These are phyloP conservation scores for Chromis chromis DNA, from an alignment of 2,797 vertebrate species.

Conservation along the genomic window DNA sequence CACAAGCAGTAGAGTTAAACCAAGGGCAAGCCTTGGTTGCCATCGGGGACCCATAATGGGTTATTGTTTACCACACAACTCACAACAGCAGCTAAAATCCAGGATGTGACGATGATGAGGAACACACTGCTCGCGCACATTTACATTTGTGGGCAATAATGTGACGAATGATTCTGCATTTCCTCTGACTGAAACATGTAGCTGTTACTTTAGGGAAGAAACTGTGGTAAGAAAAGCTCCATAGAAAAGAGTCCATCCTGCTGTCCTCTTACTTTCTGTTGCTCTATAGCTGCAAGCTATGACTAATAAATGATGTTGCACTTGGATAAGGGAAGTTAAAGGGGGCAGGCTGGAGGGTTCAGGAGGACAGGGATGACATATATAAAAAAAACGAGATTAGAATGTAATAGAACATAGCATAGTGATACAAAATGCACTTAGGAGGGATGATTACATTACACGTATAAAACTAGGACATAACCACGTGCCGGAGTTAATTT, in stretches of 20 bases:
- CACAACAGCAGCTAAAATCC: conserved; percentile 64
- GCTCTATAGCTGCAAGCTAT: conserved; percentile 49
- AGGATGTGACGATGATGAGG: conserved; percentile 73
- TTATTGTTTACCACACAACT: conserved; percentile 78
- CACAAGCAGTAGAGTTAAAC: conserved; percentile 74
- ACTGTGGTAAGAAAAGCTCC: background rate
- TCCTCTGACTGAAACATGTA: conserved; percentile 9
- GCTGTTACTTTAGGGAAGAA: no score
- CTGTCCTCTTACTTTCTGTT: conserved; percentile 32
- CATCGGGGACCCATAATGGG: conserved; percentile 68
- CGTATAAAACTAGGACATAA: conserved; percentile 25
- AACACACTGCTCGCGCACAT: conserved; percentile 55
- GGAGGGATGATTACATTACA: conserved; percentile 36
- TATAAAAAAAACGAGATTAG: background rate
- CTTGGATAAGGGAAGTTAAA: conserved; percentile 50
- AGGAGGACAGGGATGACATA: conserved; percentile 3
- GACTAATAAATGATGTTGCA: conserved; percentile 60
- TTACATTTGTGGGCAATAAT: conserved; percentile 53
- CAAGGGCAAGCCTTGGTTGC: conserved; percentile 71
- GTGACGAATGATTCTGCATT: conserved; percentile 37
- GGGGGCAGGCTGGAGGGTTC: conserved; percentile 6
- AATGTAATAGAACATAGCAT: conserved; percentile 32
- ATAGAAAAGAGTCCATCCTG: conserved; percentile 2
- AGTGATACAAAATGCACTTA: conserved; percentile 25
- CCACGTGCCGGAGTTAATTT: conserved; percentile 14